phyloP scores from a whole-genome alignment of 2,113 vertebrate genomes.

The Lutjanus erythropterus region DNA sequence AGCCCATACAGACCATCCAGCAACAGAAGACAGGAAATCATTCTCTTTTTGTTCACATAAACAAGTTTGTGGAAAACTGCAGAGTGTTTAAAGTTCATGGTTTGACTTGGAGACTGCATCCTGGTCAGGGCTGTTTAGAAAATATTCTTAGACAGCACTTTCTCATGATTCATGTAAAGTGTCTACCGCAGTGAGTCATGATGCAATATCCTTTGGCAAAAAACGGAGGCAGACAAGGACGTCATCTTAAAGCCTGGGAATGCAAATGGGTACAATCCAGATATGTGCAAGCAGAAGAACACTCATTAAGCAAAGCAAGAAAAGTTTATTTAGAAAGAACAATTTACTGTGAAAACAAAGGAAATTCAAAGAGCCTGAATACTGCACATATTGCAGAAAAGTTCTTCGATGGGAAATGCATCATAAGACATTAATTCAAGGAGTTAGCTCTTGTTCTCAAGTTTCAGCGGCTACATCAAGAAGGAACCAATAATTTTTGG shows the following conservation, averaged over 20 bases:
- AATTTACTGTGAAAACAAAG: background rate
- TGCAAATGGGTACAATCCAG: conserved; percentile 17
- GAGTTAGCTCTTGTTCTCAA: background rate
- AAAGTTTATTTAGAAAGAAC: background rate
- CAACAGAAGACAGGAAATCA: too few species aligned
- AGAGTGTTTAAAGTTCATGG: background rate
- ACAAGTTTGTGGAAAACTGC: background rate
- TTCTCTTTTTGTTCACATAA: too few species aligned
- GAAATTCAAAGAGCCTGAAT: conserved; percentile 15
- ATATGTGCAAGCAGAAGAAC: conserved; percentile 5
- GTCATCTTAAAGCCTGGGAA: conserved; percentile 16
- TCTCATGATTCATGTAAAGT: conserved; percentile 18
- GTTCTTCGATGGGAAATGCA: background rate
- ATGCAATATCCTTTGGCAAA: conserved; percentile 14
- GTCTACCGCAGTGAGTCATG: conserved; percentile 25
- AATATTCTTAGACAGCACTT: conserved; percentile 20
- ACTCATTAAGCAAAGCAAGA: background rate
- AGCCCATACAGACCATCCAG: background rate
- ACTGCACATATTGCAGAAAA: background rate
- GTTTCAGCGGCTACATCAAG: conserved; percentile 10
- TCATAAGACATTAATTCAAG: background rate
- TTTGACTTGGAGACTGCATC: background rate
- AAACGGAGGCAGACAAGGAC: conserved; percentile 21
- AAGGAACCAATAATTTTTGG: conserved; percentile 6
- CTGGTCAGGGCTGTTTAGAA: background rate